phyloP scores from a whole-genome alignment of 2,888 invertebrate genomes.

The Strigamia transsilvanica region DNA sequence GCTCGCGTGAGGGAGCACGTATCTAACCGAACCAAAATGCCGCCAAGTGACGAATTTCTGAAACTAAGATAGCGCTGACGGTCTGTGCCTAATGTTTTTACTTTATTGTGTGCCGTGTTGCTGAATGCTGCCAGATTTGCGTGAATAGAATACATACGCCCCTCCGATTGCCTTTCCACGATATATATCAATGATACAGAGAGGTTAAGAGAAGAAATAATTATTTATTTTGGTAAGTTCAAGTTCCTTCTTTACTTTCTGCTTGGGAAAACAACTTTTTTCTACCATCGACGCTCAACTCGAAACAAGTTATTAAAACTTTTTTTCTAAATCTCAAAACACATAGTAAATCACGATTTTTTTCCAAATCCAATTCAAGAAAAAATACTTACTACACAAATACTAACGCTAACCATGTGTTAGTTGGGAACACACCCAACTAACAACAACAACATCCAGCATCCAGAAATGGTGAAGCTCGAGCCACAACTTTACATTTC shows the following conservation, averaged over 20 bases:
- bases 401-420: slow-evolving; percentile 14
- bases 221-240: slow-evolving; percentile 4
- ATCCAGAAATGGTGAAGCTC: slow-evolving; percentile 37
- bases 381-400: not conserved
- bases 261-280: slow-evolving; percentile 14
- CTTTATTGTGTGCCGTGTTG: slow-evolving; percentile 36
- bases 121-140: slow-evolving; percentile 15
- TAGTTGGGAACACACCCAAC: slow-evolving; percentile 23
- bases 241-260: not conserved
- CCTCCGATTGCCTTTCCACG: not conserved
- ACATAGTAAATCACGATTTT: slow-evolving; percentile 1
- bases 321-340: not conserved
- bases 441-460: slow-evolving; percentile 10
- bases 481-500: not conserved
- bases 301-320: slow-evolving; percentile 26
- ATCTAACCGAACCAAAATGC: not conserved
- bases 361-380: not conserved
- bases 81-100: slow-evolving; percentile 29
- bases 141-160: not conserved
- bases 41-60: not conserved
- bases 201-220: not conserved
- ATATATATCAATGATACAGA: not conserved
- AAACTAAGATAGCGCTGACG: slow-evolving; percentile 5
- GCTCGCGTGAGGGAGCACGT: not conserved
- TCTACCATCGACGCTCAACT: slow-evolving; percentile 22